Evolutionary conservation across 2,888 invertebrate species (phyloP), one percentile per base, ranked within the genome.

Genomic region (Ectropis crepuscularia): DNA sequence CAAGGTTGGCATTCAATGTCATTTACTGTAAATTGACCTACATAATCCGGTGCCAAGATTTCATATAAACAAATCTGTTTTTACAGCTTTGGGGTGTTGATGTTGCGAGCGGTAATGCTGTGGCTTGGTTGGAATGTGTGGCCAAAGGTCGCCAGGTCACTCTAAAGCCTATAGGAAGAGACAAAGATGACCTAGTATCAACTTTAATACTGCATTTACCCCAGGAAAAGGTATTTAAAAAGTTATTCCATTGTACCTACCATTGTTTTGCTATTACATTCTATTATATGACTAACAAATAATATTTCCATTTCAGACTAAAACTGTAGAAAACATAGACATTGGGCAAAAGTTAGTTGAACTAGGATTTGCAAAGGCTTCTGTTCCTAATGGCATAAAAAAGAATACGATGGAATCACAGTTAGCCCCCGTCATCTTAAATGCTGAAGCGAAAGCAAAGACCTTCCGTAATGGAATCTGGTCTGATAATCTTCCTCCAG

Each of bases 91-190:
- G 93, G 92, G 93, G 93, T 74, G 86, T 93, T 61, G 90, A 93
- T 41, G 78, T 93, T 68, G 89, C 85, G 5, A 91, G 91, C 75
- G 87, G 86, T 0, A 93, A 93, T 86, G 94, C 94, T 59, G 83
- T 94, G 5, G 94, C 90, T 73, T 95, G 95, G 95, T 77, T 95
- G 68, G 94, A 94, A 76, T 92, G 92, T 80, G 89, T 94, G 49
- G 93, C 93, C 8, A 89, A 82, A 70, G 93, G 90, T 16, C 87
- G 92, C 43, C 72, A 87, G 70, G 83, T 94, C 36, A 92, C 89
- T 41, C 77, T 94, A 53, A 88, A 93, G 69, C 94, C 94, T 6
- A 85, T 93, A 45, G 75, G 79, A 38, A 83, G 84, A 76, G 89
- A 90, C 16, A 88, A 89, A 11, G 89, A 93, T 70, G 89, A 89